Percentiles rank a stretch among this genome's conserved stretches.
These are phyloP conservation scores for Neomorphus geoffroyi DNA, from an alignment of 2,797 vertebrate genomes.

Conservation along the genomic window DNA sequence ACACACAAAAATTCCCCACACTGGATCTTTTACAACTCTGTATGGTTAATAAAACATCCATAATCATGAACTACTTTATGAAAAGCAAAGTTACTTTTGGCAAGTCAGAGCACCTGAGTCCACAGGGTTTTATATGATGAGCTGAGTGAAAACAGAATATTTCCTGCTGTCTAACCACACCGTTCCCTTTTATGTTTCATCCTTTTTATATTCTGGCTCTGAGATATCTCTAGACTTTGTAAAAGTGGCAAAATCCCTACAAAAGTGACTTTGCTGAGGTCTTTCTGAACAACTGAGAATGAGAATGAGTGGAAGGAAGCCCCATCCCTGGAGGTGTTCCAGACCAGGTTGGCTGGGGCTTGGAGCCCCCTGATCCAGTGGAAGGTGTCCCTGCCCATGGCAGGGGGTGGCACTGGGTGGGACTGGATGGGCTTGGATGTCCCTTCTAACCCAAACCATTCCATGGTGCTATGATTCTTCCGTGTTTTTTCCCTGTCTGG, in stretches of 20 bases:
- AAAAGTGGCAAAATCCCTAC: background rate
- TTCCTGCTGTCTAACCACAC: background rate
- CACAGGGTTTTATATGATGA: background rate
- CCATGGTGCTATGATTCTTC: too few relatives aligned
- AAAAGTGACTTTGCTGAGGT: background rate
- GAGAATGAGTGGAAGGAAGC: background rate
- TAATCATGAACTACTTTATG: background rate
- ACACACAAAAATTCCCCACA: too few relatives aligned
- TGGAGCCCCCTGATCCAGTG: too few relatives aligned
- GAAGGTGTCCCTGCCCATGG: too few relatives aligned
- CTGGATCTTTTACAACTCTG: background rate
- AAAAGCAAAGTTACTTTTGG: background rate
- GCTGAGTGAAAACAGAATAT: background rate
- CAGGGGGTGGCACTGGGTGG: too few relatives aligned
- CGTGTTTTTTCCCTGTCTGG: background rate
- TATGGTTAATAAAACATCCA: background rate
- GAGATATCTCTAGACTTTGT: background rate
- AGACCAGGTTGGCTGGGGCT: too few relatives aligned
- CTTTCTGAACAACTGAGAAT: background rate
- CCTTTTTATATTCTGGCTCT: background rate
- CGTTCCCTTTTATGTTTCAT: background rate
- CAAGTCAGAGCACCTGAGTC: background rate
- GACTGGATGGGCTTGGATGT: too few relatives aligned
- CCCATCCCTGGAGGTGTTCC: too few relatives aligned
- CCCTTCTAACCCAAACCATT: too few relatives aligned